Evolutionary conservation across 2,888 invertebrate species (phyloP).

Genomic region (Pseudococcus viburni): DNA sequence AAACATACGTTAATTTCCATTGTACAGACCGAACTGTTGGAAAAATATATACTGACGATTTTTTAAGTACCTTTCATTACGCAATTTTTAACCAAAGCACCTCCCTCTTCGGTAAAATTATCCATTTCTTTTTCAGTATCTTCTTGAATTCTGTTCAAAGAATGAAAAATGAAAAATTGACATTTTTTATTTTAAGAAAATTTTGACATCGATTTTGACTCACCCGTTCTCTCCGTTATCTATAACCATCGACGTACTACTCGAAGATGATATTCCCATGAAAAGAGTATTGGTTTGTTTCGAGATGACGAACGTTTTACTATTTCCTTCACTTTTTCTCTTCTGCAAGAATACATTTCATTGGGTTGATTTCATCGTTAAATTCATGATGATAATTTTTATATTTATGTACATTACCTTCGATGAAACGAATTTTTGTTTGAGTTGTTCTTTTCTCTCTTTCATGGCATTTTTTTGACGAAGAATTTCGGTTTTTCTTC

Average conservation of each 20-base stretch:
- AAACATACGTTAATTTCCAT: neutral
- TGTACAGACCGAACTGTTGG: no score
- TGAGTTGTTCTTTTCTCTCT: slow-evolving; percentile 25
- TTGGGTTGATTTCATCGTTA: neutral
- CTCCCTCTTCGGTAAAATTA: neutral
- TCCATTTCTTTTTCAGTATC: neutral
- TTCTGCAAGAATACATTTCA: neutral
- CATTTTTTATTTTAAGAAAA: no score
- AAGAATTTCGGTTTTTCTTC: slow-evolving; percentile 50
- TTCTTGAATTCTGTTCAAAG: neutral
- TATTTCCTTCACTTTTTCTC: slow-evolving; percentile 21
- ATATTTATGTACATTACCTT: neutral
- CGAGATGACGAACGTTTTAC: slow-evolving; percentile 21
- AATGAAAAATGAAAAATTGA: no score
- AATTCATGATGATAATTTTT: no score
- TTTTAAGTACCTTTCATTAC: neutral
- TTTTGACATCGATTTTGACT: neutral
- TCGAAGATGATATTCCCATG: slow-evolving; percentile 57
- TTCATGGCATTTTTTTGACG: slow-evolving; percentile 46
- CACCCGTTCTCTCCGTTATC: slow-evolving; percentile 15
- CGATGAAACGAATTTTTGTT: slow-evolving; percentile 4
- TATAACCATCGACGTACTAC: slow-evolving; percentile 15
- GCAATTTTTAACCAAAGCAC: neutral
- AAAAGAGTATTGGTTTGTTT: slow-evolving; percentile 60
- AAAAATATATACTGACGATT: neutral